Evolutionary conservation across 2,113 vertebrate species (phyloP), one percentile per base, ranked within the genome.

Genomic region (Egretta garzetta): DNA sequence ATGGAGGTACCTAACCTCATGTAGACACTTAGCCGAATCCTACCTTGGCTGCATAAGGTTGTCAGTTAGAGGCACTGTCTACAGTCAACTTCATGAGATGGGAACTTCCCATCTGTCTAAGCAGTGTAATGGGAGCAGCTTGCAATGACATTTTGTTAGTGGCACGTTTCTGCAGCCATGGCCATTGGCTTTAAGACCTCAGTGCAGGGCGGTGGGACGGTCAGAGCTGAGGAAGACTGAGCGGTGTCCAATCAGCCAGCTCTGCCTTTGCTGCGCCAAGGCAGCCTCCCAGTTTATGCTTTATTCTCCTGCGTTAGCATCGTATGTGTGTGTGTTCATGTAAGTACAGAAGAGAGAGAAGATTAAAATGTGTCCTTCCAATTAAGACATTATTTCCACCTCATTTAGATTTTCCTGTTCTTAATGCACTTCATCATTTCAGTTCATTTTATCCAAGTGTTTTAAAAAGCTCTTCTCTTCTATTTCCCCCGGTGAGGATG

Each of bases 391-490:
- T 89, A 92, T 96, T 98, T 97, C 96, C 91, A 96, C 76, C 83
- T 80, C 97, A 97, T 97, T 98, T 97, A 79, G 71, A 88, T 95
- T 91, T 95, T 94, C 95, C 93, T 86, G 39, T 96, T 96, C 97
- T 97, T 72, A 85, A 91, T 73, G 76, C 63, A 58, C 58, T 96
- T 96, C 91, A 62, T 90, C 80, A 11, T 90, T 94, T 80, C 59
- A 93, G 71, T 66, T 71, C 86, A 82, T 88, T 97, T 96, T 95
- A 96, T 91, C 92, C 95, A 93, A 72, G 70, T 79, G 73, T 88
- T 95, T 96, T 95, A 74, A 86, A 95, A 93, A 96, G 39, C 89
- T 80, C 84, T 82, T 80, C 89, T 97, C 75, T 93, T 86, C 92
- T 96, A 66, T 91, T 96, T 93, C 86, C 94, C 94, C 62, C 10